Evolutionary conservation across 2,113 vertebrate species (phyloP).

Genomic region (Butastur rufipennis): DNA sequence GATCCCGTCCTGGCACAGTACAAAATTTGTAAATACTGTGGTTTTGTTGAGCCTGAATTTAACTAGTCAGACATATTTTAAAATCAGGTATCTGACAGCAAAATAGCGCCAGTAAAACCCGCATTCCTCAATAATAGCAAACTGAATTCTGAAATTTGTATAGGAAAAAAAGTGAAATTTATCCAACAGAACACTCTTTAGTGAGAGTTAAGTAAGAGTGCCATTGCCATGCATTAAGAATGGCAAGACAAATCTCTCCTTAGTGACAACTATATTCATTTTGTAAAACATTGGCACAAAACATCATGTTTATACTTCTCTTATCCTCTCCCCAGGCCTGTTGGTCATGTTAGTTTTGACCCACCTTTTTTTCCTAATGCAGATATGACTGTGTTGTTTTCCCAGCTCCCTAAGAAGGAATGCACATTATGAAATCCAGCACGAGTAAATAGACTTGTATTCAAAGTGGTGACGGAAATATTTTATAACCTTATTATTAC

Average conservation of each 20-base stretch:
- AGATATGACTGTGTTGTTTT: not conserved
- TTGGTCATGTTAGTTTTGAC: not conserved
- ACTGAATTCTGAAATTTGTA: not conserved
- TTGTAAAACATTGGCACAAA: not conserved
- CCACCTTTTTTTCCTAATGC: not conserved
- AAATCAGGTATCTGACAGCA: not conserved
- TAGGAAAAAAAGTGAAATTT: not conserved
- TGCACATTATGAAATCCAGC: not conserved
- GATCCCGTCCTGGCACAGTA: not conserved
- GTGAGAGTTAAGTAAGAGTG: not conserved
- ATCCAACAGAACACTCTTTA: not conserved
- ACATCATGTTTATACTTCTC: not conserved
- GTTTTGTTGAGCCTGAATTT: not conserved
- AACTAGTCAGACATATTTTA: not conserved
- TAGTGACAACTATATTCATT: not conserved
- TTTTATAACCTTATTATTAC: not conserved
- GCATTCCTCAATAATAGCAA: not conserved
- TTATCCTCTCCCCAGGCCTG: not conserved
- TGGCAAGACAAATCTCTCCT: not conserved
- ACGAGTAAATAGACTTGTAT: not conserved
- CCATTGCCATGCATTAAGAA: not conserved
- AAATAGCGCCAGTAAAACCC: not conserved
- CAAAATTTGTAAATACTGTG: not conserved
- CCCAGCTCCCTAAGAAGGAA: not conserved
- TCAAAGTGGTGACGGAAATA: not conserved